Percentiles rank a stretch among this genome's conserved stretches.
Conservation (phyloP, 2,113 vertebrate species). For the Myrmecophaga tridactyla region DNA sequence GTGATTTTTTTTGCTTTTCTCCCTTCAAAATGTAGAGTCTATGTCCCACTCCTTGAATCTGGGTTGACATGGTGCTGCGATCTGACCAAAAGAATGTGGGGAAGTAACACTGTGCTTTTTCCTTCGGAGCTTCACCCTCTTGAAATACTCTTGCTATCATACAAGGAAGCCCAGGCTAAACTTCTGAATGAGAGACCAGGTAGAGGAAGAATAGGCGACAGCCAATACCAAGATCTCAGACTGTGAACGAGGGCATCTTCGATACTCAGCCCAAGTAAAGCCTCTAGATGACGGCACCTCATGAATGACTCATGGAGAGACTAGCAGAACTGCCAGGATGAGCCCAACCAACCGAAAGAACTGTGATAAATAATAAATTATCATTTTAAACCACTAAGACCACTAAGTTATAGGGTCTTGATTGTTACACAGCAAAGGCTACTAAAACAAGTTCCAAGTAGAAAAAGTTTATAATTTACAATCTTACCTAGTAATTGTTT, state of each 20-base stretch:
- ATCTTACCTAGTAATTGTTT: background rate
- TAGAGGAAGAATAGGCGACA: background rate
- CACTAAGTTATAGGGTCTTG: background rate
- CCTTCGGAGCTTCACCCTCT: background rate
- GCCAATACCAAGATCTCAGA: background rate
- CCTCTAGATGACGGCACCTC: background rate
- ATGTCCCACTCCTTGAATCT: background rate
- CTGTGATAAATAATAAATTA: background rate
- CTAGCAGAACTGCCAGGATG: background rate
- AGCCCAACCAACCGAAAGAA: background rate
- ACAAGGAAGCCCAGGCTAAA: background rate
- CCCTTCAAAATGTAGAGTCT: background rate
- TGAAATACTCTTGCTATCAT: background rate
- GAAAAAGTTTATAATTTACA: background rate
- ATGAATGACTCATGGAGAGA: background rate
- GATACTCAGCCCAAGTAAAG: background rate
- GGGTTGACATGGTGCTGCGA: background rate
- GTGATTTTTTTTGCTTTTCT: background rate
- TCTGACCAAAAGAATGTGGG: background rate
- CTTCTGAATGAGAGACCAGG: background rate
- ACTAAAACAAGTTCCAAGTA: background rate
- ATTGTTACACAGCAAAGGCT: background rate
- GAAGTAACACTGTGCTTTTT: background rate
- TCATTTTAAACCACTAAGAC: background rate
- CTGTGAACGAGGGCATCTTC: background rate